A percentile compares a stretch with the other conserved stretches of the same genome.
These are phyloP conservation scores for Leucoma salicis DNA, from an alignment of 2,888 invertebrate genomes.

Conservation along the genomic window DNA sequence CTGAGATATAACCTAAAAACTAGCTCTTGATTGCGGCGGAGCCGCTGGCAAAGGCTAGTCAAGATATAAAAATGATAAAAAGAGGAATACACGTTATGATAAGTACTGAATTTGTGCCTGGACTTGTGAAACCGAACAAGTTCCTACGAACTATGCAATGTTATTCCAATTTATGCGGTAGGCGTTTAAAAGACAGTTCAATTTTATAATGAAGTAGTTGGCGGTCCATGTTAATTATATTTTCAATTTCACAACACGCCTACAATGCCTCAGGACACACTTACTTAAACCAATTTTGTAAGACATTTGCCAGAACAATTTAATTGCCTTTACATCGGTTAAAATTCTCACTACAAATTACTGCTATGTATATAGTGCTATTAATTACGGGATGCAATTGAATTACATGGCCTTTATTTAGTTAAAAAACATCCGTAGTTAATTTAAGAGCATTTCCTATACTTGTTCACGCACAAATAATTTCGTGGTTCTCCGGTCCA, in stretches of 20 bases:
- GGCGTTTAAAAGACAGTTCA: slow-evolving; percentile 60
- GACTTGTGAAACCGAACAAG: slow-evolving; percentile 21
- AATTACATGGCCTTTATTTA: background rate
- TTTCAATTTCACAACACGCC: slow-evolving; percentile 68
- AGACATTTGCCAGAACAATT: slow-evolving; percentile 46
- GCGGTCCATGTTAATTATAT: slow-evolving; percentile 64
- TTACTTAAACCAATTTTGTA: slow-evolving; percentile 45
- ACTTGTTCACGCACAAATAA: too few relatives aligned
- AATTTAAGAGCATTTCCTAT: too few relatives aligned
- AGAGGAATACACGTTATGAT: too few relatives aligned
- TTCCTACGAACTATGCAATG: slow-evolving; percentile 22
- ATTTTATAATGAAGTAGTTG: slow-evolving; percentile 65
- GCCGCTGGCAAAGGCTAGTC: too few relatives aligned
- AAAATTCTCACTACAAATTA: slow-evolving; percentile 27
- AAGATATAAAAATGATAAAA: too few relatives aligned
- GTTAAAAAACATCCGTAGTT: too few relatives aligned
- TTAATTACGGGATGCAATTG: slow-evolving; percentile 3
- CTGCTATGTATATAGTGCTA: slow-evolving; percentile 2
- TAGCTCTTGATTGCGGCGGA: too few relatives aligned
- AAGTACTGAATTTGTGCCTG: background rate
- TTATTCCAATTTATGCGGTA: slow-evolving; percentile 49
- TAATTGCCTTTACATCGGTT: slow-evolving; percentile 25
- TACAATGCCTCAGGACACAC: slow-evolving; percentile 47
- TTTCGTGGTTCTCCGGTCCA: too few relatives aligned
- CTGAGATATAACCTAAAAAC: too few relatives aligned